phyloP scores from a whole-genome alignment of 1,140 invertebrate genomes.

The Lordiphosa mommai region DNA sequence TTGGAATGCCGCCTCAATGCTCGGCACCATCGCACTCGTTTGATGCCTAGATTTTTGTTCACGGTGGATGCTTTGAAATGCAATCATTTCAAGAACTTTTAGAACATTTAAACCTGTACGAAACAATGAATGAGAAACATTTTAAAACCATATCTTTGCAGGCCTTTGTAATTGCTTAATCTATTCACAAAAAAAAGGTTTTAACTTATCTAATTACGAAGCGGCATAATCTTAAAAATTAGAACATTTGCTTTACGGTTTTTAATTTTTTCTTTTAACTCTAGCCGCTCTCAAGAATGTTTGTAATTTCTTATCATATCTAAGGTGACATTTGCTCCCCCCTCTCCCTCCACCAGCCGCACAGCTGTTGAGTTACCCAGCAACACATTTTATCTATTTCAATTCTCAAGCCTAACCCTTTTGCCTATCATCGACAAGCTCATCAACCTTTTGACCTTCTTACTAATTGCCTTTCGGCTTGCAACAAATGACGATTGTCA shows the following conservation, averaged over 20 bases:
- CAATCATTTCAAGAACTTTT: no score
- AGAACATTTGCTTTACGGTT: neutral
- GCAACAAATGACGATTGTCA: constrained; percentile 18
- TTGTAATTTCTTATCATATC: neutral
- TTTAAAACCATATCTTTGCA: no score
- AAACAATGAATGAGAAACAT: no score
- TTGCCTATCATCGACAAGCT: constrained; percentile 17
- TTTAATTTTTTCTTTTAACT: neutral
- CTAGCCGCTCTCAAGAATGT: neutral
- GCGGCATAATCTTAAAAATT: neutral
- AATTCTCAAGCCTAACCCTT: constrained; percentile 8
- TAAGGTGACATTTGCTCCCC: constrained; percentile 1
- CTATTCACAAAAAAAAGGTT: no score
- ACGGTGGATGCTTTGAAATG: no score
- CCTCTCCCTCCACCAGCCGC: neutral
- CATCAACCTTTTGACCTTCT: constrained; percentile 37
- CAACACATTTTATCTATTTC: neutral
- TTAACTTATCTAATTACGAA: neutral
- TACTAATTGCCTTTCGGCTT: constrained; percentile 47
- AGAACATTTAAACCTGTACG: no score
- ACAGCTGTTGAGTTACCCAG: constrained; percentile 5
- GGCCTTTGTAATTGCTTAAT: no score
- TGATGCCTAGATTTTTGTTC: no score
- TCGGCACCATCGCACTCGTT: no score
- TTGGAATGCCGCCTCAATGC: no score